These are phyloP conservation scores for Watersipora subatra DNA, from an alignment of 1,140 invertebrate species.

Conservation along the genomic window DNA sequence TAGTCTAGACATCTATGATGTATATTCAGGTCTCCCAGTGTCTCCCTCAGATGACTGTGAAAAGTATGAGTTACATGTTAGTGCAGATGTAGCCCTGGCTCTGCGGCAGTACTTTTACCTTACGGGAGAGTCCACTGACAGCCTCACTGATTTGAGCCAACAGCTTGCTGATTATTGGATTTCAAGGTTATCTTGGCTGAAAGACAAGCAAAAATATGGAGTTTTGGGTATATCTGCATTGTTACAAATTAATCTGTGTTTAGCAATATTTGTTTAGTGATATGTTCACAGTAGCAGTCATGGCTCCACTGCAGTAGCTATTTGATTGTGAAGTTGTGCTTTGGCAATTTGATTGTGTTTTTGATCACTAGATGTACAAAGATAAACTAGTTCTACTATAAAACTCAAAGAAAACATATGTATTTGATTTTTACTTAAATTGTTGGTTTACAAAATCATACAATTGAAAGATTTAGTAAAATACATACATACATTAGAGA, in stretches of 20 bases:
- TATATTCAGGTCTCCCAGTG: conserved; percentile 21
- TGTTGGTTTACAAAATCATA: too few relatives aligned
- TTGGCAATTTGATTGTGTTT: too few relatives aligned
- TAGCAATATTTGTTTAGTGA: too few relatives aligned
- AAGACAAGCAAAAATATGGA: background rate
- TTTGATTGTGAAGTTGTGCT: background rate
- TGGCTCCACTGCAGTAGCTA: background rate
- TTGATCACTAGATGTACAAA: too few relatives aligned
- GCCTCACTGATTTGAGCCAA: background rate
- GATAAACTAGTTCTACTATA: too few relatives aligned
- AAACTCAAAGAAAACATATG: too few relatives aligned
- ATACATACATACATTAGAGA: too few relatives aligned
- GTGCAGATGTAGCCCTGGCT: conserved; percentile 39
- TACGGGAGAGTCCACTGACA: conserved; percentile 17
- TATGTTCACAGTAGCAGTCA: too few relatives aligned
- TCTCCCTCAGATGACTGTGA: conserved; percentile 16
- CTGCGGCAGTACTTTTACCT: conserved; percentile 36
- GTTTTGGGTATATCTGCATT: background rate
- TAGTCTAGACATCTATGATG: too few relatives aligned
- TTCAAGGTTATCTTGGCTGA: background rate
- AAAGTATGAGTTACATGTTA: conserved; percentile 36
- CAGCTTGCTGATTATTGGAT: background rate
- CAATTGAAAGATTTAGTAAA: too few relatives aligned
- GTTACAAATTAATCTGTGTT: conserved; percentile 1
- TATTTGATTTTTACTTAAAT: too few relatives aligned